A percentile compares a stretch with the other conserved stretches of the same genome.
Conservation (phyloP, 1,140 invertebrate species). For the Megalonaias nervosa region DNA sequence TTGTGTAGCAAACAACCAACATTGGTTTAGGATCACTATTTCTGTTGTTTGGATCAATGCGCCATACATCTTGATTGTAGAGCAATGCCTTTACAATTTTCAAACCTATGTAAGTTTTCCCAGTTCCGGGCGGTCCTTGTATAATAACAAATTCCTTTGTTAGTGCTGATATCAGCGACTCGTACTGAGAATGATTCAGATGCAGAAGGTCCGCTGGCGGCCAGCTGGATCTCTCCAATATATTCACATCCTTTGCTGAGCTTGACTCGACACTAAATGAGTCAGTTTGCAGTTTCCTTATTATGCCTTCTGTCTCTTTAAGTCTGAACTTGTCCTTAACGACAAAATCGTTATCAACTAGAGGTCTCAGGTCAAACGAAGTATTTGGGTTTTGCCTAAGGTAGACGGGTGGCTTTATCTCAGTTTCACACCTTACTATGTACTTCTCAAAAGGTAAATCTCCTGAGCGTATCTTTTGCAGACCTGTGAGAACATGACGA, state of each 20-base stretch:
- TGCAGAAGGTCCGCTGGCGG: slow-evolving; percentile 51
- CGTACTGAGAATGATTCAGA: slow-evolving; percentile 71
- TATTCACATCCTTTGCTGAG: slow-evolving; percentile 33
- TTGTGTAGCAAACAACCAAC: slow-evolving; percentile 87
- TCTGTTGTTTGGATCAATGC: neutral
- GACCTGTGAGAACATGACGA: slow-evolving; percentile 68
- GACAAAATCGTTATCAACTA: slow-evolving; percentile 28
- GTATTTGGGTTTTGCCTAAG: slow-evolving; percentile 3
- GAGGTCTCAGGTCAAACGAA: slow-evolving; percentile 39
- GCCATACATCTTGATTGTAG: slow-evolving; percentile 54
- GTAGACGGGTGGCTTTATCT: slow-evolving; percentile 49
- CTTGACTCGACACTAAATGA: slow-evolving; percentile 16
- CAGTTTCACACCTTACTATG: slow-evolving; percentile 52
- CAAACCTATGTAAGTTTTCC: slow-evolving; percentile 62
- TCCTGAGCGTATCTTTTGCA: slow-evolving; percentile 62
- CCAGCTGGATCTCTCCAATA: slow-evolving; percentile 40
- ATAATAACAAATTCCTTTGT: slow-evolving; percentile 77
- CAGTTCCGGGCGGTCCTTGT: slow-evolving; percentile 74
- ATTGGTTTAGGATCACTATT: slow-evolving; percentile 75
- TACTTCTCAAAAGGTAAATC: slow-evolving; percentile 67
- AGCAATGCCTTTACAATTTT: slow-evolving; percentile 64
- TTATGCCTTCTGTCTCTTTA: slow-evolving; percentile 10
- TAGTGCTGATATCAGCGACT: slow-evolving; percentile 71
- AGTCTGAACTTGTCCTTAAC: slow-evolving; percentile 32
- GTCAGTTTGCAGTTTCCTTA: slow-evolving; percentile 1